A percentile compares a stretch with the other conserved stretches of the same genome.
phyloP scores from a whole-genome alignment of 2,797 vertebrate species.

The Denticeps clupeoides region DNA sequence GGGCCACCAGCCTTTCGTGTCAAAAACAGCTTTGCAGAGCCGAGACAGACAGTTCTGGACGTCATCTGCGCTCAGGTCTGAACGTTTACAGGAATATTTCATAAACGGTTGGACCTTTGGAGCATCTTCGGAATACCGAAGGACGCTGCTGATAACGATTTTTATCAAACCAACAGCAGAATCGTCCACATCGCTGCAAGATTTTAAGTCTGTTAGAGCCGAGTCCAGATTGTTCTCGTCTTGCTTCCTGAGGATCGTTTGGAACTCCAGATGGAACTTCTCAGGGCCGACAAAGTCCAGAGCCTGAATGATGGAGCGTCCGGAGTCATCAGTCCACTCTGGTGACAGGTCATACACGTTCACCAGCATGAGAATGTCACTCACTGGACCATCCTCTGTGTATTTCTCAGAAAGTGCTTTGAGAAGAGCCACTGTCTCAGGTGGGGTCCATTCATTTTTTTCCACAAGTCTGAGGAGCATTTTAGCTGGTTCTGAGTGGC shows the following conservation, averaged over 20 bases:
- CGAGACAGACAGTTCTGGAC: background rate
- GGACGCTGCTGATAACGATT: background rate
- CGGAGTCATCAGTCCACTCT: constrained; percentile 6
- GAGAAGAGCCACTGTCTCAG: constrained; percentile 6
- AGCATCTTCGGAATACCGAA: background rate
- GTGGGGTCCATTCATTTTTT: constrained; percentile 2
- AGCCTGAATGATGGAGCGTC: constrained; percentile 5
- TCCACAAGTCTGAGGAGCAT: constrained; percentile 10
- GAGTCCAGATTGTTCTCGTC: background rate
- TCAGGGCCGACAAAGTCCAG: background rate
- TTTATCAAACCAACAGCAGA: background rate
- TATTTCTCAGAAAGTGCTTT: constrained; percentile 10
- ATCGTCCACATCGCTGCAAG: background rate
- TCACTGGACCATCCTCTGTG: constrained; percentile 1
- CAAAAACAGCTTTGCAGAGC: constrained; percentile 16
- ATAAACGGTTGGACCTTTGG: background rate
- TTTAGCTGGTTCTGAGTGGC: background rate
- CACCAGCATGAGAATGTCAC: constrained; percentile 6
- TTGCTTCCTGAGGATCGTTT: constrained; percentile 2
- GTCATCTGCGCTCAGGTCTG: background rate
- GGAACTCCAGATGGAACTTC: background rate
- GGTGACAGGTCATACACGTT: constrained; percentile 7
- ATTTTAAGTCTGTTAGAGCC: background rate
- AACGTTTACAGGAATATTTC: background rate
- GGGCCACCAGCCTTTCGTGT: constrained; percentile 19